Evolutionary conservation across 2,113 vertebrate genomes (phyloP), one percentile per base, ranked within the genome.

Genomic region (Rhinoderma darwinii): DNA sequence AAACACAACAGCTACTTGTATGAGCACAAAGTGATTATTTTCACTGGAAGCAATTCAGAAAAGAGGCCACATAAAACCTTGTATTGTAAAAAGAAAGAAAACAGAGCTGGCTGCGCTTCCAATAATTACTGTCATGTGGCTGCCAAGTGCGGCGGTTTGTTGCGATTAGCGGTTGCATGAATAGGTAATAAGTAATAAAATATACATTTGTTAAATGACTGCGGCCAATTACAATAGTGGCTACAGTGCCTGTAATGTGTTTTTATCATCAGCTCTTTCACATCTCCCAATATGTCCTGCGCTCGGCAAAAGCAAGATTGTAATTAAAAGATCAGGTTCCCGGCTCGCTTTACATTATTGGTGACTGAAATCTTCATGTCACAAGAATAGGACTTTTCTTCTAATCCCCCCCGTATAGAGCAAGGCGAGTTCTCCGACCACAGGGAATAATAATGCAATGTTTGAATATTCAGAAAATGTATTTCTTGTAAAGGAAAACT

Each of bases 171-270:
- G 86, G 78, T 82, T 56, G 68, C 51, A 50, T 68, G 85, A 81
- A 81, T 82, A 87, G 86, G 79, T 78, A 87, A 87, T 82, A 87
- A 74, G 86, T 82, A 82, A 82, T 87, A 61, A 70, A 82, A 73
- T 54, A 75, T 75, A 73, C 68, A 82, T 82, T 87, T 82, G 78
- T 82, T 82, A 73, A 74, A 82, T 54, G 85, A 59, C 77, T 54
- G 17, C 39, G n/a, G 63, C 85, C 85, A 86, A 72, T 86, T 63
- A 70, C 56, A 86, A 81, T 86, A 30, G 50, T 15, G 85, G 50
- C 50, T 81, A 32, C 39, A 51, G 59, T 56, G 68, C 37, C 22
- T 32, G 50, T 56, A 75, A 84, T 84, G 83, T 84, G 70, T 81
- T 82, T 82, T 75, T 74, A 87, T 87, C 86, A 87, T 82, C 80